These are phyloP conservation scores for Byasa hedistus DNA, from an alignment of 2,888 invertebrate genomes.

Conservation along the genomic window DNA sequence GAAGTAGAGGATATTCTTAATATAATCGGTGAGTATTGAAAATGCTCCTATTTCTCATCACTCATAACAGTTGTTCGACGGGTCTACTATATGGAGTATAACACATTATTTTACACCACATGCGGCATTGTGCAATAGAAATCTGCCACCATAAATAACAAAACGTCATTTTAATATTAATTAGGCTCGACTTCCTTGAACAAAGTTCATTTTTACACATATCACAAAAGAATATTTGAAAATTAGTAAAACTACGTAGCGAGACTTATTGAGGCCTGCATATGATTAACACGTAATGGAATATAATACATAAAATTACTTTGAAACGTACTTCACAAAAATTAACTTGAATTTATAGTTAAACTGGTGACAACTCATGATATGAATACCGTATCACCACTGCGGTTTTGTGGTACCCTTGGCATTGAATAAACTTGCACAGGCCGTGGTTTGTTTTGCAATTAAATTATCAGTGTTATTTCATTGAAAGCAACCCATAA, in stretches of 20 bases:
- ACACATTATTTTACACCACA: slow-evolving; percentile 4
- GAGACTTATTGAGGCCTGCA: slow-evolving; percentile 22
- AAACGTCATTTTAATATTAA: slow-evolving; percentile 19
- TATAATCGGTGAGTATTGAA: slow-evolving; percentile 13
- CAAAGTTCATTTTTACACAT: slow-evolving; percentile 10
- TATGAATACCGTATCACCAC: no score
- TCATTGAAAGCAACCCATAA: no score
- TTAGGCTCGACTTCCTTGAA: slow-evolving; percentile 15
- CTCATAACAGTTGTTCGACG: not conserved
- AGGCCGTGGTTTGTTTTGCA: no score
- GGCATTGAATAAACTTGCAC: not conserved
- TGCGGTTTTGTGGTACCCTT: slow-evolving; percentile 19
- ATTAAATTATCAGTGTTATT: no score
- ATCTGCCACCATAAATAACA: not conserved
- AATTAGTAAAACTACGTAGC: slow-evolving; percentile 11
- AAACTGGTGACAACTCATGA: slow-evolving; percentile 2
- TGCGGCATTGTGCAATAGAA: slow-evolving; percentile 15
- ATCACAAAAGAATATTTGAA: not conserved
- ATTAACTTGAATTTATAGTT: no score
- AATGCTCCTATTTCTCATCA: not conserved
- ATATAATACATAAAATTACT: slow-evolving; percentile 18
- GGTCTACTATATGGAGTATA: not conserved
- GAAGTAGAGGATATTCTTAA: slow-evolving; percentile 8
- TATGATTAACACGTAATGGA: slow-evolving; percentile 22
- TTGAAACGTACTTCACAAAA: slow-evolving; percentile 5